phyloP scores from a whole-genome alignment of 2,797 vertebrate genomes.

The Epinephelus coioides region DNA sequence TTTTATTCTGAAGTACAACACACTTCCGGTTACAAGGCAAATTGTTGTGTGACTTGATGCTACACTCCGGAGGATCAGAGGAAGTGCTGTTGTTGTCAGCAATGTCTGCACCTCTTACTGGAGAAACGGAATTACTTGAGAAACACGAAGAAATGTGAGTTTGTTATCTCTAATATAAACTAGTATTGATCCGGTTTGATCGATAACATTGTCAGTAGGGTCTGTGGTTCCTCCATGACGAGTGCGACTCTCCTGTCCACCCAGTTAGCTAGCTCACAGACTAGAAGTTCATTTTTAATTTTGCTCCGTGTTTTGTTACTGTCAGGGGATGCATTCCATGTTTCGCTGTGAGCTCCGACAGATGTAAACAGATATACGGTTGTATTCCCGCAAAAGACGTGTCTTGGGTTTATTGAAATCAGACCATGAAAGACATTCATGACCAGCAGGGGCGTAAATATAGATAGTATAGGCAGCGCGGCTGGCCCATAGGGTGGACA shows the following conservation, averaged over 20 bases:
- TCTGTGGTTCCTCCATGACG: too few species aligned
- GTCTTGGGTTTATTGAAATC: too few species aligned
- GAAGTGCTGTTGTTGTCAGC: fast-evolving
- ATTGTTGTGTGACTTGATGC: background rate
- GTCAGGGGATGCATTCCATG: too few species aligned
- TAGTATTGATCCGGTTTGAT: background rate
- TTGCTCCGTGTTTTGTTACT: too few species aligned
- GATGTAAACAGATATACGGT: too few species aligned
- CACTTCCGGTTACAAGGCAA: background rate
- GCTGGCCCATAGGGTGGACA: too few species aligned
- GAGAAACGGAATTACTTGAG: constrained; percentile 84
- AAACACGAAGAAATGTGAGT: constrained; percentile 91
- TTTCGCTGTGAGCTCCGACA: too few species aligned
- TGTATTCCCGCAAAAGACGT: too few species aligned
- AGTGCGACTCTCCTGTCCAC: too few species aligned
- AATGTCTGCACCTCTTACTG: constrained; percentile 65
- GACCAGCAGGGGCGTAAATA: too few species aligned
- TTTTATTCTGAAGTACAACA: constrained; percentile 26
- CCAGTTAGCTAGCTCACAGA: background rate
- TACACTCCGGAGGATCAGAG: background rate
- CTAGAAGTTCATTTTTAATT: fast-evolving
- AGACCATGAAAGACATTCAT: too few species aligned
- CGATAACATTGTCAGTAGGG: background rate
- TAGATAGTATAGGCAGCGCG: too few species aligned
- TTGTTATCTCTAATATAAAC: fast-evolving